These are phyloP conservation scores for Machimus rusticus DNA, from an alignment of 2,888 invertebrate species.

Conservation along the genomic window DNA sequence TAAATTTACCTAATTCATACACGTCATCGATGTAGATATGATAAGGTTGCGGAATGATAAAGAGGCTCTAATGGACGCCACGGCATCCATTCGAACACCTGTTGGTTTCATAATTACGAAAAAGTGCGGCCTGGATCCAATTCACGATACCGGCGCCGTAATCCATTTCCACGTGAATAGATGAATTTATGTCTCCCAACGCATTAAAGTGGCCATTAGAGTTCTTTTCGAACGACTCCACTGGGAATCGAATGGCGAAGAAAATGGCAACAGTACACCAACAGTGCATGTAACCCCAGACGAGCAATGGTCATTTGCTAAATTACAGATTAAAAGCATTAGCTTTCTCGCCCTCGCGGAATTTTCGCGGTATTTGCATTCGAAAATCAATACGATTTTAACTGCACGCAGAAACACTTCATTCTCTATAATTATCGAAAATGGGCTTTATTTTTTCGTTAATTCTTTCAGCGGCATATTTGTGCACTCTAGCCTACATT, in stretches of 20 bases:
- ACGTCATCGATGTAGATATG: conserved; percentile 4
- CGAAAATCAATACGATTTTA: background rate
- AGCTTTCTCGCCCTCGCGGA: background rate
- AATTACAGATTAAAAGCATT: background rate
- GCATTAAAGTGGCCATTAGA: background rate
- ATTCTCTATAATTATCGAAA: background rate
- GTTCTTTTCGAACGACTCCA: background rate
- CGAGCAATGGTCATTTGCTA: background rate
- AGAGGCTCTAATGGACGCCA: background rate
- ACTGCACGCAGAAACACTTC: background rate
- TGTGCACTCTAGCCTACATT: background rate
- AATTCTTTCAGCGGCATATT: background rate
- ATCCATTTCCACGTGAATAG: conserved; percentile 3
- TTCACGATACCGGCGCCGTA: background rate
- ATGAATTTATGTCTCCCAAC: background rate
- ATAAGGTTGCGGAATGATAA: conserved; percentile 1
- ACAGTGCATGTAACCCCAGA: background rate
- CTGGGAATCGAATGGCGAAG: background rate
- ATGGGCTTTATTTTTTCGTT: background rate
- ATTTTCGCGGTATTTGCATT: background rate
- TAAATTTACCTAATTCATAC: conserved; percentile 2
- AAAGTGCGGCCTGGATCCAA: background rate
- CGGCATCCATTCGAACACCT: background rate
- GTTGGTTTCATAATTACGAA: conserved; percentile 10
- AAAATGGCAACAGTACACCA: background rate